phyloP scores from a whole-genome alignment of 2,888 invertebrate species.

The Alsophila aescularia region DNA sequence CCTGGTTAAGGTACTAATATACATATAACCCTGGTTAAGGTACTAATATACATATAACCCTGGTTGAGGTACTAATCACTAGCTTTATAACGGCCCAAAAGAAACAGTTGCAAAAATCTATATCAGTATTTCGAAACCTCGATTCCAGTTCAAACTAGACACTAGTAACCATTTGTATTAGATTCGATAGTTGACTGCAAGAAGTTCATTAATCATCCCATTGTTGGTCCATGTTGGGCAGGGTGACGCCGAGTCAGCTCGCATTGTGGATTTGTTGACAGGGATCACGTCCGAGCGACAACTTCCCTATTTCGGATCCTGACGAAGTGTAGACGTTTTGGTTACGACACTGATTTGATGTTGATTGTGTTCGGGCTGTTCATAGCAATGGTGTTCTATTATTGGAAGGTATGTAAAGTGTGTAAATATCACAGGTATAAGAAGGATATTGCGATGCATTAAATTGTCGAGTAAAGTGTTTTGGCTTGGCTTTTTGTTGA shows the following conservation, averaged over 20 bases:
- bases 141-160: neutral
- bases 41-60: too few relatives aligned
- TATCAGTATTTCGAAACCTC: neutral
- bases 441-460: too few relatives aligned
- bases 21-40: too few relatives aligned
- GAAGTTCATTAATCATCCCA: conserved; percentile 78
- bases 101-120: too few relatives aligned
- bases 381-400: neutral
- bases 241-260: conserved; percentile 75
- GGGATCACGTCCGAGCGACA: conserved; percentile 74
- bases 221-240: conserved; percentile 61
- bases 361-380: neutral
- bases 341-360: neutral
- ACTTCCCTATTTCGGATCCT: conserved; percentile 55
- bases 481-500: too few relatives aligned
- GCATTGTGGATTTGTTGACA: conserved; percentile 81
- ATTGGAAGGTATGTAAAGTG: neutral
- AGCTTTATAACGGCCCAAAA: too few relatives aligned
- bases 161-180: conserved; percentile 21
- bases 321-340: neutral
- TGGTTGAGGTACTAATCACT: too few relatives aligned
- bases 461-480: too few relatives aligned
- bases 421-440: too few relatives aligned
- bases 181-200: conserved; percentile 64
- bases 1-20: too few relatives aligned